A percentile compares a stretch with the other conserved stretches of the same genome.
Evolutionary conservation across 2,888 invertebrate genomes (phyloP).

Genomic region (Himalopsyche anomala): DNA sequence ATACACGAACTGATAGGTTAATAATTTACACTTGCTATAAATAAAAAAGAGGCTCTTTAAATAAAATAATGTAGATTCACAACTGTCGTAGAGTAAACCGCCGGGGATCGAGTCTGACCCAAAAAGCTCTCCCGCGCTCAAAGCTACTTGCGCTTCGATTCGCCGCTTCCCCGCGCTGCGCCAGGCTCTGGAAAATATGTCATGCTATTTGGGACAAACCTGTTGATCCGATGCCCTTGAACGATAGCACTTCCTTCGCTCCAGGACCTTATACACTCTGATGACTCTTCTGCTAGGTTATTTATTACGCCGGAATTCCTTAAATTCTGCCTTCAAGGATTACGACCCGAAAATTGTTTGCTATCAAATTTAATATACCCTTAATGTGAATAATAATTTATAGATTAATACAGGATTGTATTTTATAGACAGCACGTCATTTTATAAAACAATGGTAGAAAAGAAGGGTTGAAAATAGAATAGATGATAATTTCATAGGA

Average conservation of each 20-base stretch:
- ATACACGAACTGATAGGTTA: too few species aligned
- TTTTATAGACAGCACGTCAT: too few species aligned
- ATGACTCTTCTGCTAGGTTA: slow-evolving; percentile 3
- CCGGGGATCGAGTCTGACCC: slow-evolving; percentile 31
- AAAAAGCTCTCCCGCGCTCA: slow-evolving; percentile 22
- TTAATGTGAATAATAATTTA: too few species aligned
- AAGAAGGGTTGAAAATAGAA: too few species aligned
- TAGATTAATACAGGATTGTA: too few species aligned
- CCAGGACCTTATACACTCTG: slow-evolving; percentile 7
- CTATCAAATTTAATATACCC: not conserved
- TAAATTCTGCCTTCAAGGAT: not conserved
- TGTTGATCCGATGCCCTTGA: slow-evolving; percentile 20
- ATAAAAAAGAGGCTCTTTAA: too few species aligned
- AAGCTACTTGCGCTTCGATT: slow-evolving; percentile 1
- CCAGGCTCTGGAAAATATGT: slow-evolving; percentile 28
- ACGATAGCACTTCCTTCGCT: not conserved
- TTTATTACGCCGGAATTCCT: not conserved
- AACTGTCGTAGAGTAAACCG: not conserved
- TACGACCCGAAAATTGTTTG: not conserved
- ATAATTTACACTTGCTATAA: too few species aligned
- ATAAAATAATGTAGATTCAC: too few species aligned
- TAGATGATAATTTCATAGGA: too few species aligned
- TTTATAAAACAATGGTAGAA: too few species aligned
- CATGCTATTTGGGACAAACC: slow-evolving; percentile 42
- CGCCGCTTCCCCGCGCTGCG: not conserved